Conservation (phyloP, 2,888 invertebrate species). For the Euzophera pinguis region DNA sequence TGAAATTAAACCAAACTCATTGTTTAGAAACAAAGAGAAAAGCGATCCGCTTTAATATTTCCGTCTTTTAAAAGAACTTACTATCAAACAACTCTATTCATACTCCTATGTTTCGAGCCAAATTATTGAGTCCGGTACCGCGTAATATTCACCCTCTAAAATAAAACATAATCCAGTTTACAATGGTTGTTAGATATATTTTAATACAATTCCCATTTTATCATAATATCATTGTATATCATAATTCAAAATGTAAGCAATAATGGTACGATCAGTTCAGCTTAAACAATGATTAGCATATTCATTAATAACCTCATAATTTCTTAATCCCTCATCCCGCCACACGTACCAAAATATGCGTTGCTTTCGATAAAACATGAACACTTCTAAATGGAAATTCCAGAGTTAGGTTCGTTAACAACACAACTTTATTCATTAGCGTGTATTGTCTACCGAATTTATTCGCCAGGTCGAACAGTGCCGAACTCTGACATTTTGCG, state of each 20-base stretch:
- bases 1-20: too few species aligned
- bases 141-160: too few species aligned
- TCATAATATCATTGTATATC: not conserved
- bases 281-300: not conserved
- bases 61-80: too few species aligned
- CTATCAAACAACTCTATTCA: too few species aligned
- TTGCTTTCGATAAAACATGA: constrained; percentile 54
- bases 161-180: too few species aligned
- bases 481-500: constrained; percentile 50
- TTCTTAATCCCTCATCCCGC: constrained; percentile 24
- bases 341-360: constrained; percentile 45
- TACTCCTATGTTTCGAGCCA: too few species aligned
- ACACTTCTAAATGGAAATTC: constrained; percentile 66
- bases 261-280: too few species aligned
- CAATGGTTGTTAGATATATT: too few species aligned
- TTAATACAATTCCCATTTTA: too few species aligned
- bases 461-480: constrained; percentile 64
- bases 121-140: too few species aligned
- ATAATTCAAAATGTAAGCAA: not conserved
- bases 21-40: too few species aligned
- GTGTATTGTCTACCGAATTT: constrained; percentile 74
- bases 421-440: constrained; percentile 76
- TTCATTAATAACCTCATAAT: constrained; percentile 18
- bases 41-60: too few species aligned
- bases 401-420: constrained; percentile 70